These are phyloP conservation scores for Euglossa dilemma DNA, from an alignment of 1,140 invertebrate species.

Conservation along the genomic window DNA sequence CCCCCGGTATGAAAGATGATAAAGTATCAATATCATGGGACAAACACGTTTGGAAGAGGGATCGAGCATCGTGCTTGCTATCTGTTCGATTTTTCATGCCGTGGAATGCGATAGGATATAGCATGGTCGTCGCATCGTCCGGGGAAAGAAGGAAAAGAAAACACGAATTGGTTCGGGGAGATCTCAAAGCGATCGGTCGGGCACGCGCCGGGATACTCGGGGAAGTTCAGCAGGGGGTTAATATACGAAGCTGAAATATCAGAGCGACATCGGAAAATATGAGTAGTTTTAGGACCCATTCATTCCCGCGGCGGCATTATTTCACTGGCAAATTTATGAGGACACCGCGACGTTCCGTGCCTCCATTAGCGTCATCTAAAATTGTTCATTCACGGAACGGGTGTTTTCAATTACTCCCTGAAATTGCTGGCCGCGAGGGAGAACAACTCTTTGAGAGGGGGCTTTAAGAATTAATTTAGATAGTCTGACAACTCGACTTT, in stretches of 20 bases:
- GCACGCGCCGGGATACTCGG: neutral
- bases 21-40: constrained; percentile 23
- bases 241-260: constrained; percentile 44
- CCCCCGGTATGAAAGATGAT: constrained; percentile 5
- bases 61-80: neutral
- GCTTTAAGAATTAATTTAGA: constrained; percentile 41
- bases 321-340: constrained; percentile 35
- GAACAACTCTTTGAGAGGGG: constrained; percentile 8
- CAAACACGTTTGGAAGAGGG: neutral
- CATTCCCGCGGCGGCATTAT: constrained; percentile 12
- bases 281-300: constrained; percentile 28
- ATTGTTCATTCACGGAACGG: constrained; percentile 50
- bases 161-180: constrained; percentile 8
- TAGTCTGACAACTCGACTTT: constrained; percentile 8
- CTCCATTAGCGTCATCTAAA: constrained; percentile 47
- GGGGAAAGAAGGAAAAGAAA: neutral
- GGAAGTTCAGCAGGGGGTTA: constrained; percentile 7
- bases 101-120: neutral
- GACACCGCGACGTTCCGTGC: constrained; percentile 7
- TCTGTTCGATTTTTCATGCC: constrained; percentile 32
- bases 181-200: neutral
- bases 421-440: neutral
- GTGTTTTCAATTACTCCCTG: constrained; percentile 44
- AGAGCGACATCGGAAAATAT: constrained; percentile 35
- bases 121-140: neutral